Percentiles rank a stretch among this genome's conserved stretches.
Evolutionary conservation across 2,113 vertebrate genomes (phyloP).

Genomic region (rat (Rattus norvegicus)): DNA sequence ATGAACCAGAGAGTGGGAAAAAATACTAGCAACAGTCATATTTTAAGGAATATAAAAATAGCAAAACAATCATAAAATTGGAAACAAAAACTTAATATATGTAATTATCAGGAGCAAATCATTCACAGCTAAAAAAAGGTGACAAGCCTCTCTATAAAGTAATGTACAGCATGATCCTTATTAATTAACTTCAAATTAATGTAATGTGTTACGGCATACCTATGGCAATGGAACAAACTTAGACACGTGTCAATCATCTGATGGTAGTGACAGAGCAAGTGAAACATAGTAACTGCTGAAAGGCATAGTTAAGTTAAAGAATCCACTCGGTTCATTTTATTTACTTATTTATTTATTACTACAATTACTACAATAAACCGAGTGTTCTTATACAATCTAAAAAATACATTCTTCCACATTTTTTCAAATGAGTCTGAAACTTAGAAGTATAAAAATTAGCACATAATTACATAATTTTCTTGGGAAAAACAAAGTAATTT

Average conservation of each 20-base stretch:
- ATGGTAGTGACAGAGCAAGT: not conserved
- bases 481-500: not conserved
- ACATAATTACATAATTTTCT: too few species aligned
- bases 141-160: not conserved
- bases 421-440: not conserved
- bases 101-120: not conserved
- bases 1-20: not conserved
- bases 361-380: not conserved
- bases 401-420: not conserved
- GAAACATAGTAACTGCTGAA: not conserved
- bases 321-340: not conserved
- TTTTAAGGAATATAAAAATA: not conserved
- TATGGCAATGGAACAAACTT: not conserved
- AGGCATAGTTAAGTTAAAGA: not conserved
- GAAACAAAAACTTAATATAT: not conserved
- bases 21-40: not conserved
- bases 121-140: not conserved
- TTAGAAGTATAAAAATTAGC: not conserved
- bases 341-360: not conserved
- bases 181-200: not conserved
- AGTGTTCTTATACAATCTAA: too few species aligned
- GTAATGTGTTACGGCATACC: not conserved
- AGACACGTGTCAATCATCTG: not conserved
- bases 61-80: not conserved
- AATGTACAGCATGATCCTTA: not conserved